phyloP scores from a whole-genome alignment of 2,797 vertebrate species.

The Galago senegalensis region DNA sequence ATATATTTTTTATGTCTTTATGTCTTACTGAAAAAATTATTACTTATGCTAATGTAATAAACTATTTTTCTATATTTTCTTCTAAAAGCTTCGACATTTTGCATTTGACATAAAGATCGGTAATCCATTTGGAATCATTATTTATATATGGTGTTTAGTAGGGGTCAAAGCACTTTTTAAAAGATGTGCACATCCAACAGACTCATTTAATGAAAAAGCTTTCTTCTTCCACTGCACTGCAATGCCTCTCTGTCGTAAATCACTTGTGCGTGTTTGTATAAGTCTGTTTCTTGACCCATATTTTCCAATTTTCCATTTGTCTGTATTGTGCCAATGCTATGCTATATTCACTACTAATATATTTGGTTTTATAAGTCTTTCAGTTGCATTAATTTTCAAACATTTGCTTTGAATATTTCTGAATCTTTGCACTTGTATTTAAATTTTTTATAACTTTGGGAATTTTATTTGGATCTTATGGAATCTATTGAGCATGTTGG shows the following conservation, averaged over 20 bases:
- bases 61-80: background rate
- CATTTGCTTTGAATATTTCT: background rate
- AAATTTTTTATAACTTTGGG: background rate
- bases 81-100: slow-evolving; percentile 13
- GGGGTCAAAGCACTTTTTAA: background rate
- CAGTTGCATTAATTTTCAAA: background rate
- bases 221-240: background rate
- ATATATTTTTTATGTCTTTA: background rate
- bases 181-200: background rate
- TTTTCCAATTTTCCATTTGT: background rate
- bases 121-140: background rate
- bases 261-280: background rate
- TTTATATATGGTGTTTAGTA: background rate
- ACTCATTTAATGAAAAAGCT: background rate
- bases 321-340: background rate
- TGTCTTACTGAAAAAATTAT: background rate
- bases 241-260: background rate
- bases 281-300: background rate
- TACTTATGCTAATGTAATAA: slow-evolving; percentile 14
- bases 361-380: background rate
- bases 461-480: background rate
- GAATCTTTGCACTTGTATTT: background rate
- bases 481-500: background rate
- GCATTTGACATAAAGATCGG: background rate
- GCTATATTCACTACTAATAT: background rate